Percentiles rank a stretch among this genome's conserved stretches.
phyloP scores from a whole-genome alignment of 2,113 vertebrate species.

The Rousettus leschenaultii region DNA sequence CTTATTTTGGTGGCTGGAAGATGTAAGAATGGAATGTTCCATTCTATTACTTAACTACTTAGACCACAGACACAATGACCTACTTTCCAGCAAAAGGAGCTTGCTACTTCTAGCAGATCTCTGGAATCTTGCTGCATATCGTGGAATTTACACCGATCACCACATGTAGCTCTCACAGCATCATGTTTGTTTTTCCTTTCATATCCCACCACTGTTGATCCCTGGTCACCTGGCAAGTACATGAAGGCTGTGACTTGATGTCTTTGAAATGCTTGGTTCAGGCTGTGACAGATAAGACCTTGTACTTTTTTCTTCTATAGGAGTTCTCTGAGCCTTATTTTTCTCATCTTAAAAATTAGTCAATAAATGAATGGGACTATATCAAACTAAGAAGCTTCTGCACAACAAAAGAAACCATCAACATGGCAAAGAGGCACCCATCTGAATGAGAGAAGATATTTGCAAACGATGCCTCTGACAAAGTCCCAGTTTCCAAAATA shows the following conservation, averaged over 20 bases:
- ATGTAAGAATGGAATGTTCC: neutral
- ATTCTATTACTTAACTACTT: neutral
- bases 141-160: neutral
- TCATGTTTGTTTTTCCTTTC: neutral
- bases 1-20: neutral
- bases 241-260: neutral
- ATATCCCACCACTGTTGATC: neutral
- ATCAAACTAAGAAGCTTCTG: neutral
- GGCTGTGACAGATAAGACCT: neutral
- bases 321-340: neutral
- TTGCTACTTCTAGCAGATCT: neutral
- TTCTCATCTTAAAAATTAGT: neutral
- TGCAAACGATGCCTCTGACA: too few relatives aligned
- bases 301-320: neutral
- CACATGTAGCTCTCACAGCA: neutral
- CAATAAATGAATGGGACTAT: neutral
- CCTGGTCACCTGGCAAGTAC: neutral
- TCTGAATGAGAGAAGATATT: too few relatives aligned
- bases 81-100: neutral
- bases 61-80: neutral
- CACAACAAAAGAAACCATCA: too few relatives aligned
- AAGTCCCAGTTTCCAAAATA: too few relatives aligned
- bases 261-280: neutral
- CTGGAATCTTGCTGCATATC: rapidly evolving
- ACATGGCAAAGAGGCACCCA: too few relatives aligned